Conservation (phyloP, 2,113 vertebrate species). For the Nannospalax galili region DNA sequence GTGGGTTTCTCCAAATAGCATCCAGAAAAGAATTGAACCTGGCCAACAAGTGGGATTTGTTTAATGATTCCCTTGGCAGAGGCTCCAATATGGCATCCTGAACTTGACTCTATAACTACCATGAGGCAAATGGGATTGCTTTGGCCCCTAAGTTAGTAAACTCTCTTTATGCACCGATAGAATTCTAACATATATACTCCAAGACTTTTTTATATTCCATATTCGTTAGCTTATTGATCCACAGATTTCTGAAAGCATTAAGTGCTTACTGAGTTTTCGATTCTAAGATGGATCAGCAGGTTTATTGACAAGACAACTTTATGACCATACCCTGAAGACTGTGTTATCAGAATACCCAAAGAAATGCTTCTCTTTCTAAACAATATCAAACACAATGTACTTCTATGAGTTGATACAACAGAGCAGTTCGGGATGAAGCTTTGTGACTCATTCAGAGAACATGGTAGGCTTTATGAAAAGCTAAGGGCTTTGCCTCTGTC, state of each 20-base stretch:
- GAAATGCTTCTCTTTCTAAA: no score
- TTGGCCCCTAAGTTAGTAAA: background rate
- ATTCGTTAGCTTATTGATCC: background rate
- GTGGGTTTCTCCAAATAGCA: background rate
- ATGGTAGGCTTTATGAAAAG: background rate
- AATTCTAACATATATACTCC: background rate
- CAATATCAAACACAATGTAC: no score
- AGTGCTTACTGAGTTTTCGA: background rate
- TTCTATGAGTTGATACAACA: no score
- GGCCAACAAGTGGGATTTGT: background rate
- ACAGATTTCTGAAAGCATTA: background rate
- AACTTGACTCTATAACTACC: background rate
- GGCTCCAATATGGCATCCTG: rapidly evolving
- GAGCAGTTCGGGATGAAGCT: background rate
- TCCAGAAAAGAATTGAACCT: background rate
- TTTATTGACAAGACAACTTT: background rate
- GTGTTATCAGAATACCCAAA: background rate
- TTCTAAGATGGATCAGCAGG: background rate
- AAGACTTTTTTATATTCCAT: background rate
- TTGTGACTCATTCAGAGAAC: background rate
- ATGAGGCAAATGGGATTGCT: background rate
- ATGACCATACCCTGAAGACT: background rate
- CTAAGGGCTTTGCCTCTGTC: background rate
- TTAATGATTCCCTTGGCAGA: background rate
- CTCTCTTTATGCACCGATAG: background rate